Base-by-base conservation (phyloP, 2,888 invertebrate species). In the Galeruca laticollis region DNA sequence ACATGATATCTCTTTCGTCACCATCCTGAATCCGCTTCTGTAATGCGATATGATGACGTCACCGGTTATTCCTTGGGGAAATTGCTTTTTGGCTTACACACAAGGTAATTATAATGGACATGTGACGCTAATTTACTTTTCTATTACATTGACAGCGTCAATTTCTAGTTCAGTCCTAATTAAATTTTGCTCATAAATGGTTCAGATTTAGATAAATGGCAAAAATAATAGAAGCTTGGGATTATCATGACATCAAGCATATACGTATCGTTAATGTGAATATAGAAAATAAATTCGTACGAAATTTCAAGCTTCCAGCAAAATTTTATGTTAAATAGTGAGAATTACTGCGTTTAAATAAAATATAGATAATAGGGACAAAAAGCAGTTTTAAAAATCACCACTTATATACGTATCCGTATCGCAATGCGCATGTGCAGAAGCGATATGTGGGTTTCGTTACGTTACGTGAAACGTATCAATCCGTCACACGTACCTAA, bases 21-120 rank as follows among this genome's bases (percentile, higher is more conserved):
- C 26, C 26, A 26, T 26, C 26, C 26, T 26, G 6, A 26, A 5
- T 26, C 26, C 26, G 26, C 10, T 10, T 8, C 37, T 37, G 37
- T 37, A 13, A 10, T 13, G 8, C 0, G 37, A 26, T 4, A 37
- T 37, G 10, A 37, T 37, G 13, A 37, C 37, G 10, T 37, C 6
- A 37, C 37, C 8, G 6, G 2, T 15, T 1, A 47, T 47, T 8
- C 43, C 47, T 18, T 47, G 9, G 47, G 47, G 18, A 47, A 47
- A 47, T 47, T 47, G 18, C 47, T 47, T 47, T 47, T 47, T 18
- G 15, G 47, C 18, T 15, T 15, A 47, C 18, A 47, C 43, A 18
- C 47, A 47, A 18, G n/a, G 43, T 43, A 43, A 43, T 43, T 43
- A 43, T 47, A 47, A 47, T 18, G 47, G 47, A 15, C 8, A 47